Evolutionary conservation across 2,888 invertebrate genomes (phyloP), one percentile per base, ranked within the genome.

Genomic region (Lordiphosa andalusiaca): DNA sequence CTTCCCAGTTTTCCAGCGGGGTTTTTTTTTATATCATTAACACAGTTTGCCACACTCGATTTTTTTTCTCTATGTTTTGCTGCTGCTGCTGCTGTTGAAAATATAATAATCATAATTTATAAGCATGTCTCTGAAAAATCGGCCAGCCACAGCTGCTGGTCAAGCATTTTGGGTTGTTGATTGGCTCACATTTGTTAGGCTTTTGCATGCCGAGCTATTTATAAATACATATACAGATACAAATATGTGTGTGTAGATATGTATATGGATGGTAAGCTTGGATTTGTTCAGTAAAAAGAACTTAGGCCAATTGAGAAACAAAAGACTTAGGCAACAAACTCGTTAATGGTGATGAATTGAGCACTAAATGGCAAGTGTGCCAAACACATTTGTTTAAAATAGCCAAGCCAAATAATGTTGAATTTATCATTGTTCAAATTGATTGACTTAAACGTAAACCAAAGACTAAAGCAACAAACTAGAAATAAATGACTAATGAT

Each of bases 1-100:
- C 67, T 69, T 61, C 25, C 25, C 25, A 25, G 25, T 25, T 25
- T 25, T 25, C 25, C 25, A 25, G 25, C 25, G 6, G 6, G 25
- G 57, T 48, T 62, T 68, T 54, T 73, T 76, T 77, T 67, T 70
- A 73, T 82, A 83, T 75, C 83, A 83, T 83, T 83, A 83, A 84
- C 82, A 83, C 83, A 83, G 70, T 83, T 83, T 80, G 51, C 74
- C 46, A 42, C 59, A 49, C 46, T 42, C 54, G 37, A 19, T 41
- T 41, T 39, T 46, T 62, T 66, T 48, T 61, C 16, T 16, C 16
- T 16, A 56, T 46, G 30, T 3, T 41, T 23, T 64, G n/a, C n/a
- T 55, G 39, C 59, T 52, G 53, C 62, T 67, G 16, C 47, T 71
- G 78, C 75, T 73, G 71, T 64, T 76, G 75, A 78, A 78, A 78